Conservation (phyloP, 92 coral and sea anemone genomes). For the Muricea muricata region DNA sequence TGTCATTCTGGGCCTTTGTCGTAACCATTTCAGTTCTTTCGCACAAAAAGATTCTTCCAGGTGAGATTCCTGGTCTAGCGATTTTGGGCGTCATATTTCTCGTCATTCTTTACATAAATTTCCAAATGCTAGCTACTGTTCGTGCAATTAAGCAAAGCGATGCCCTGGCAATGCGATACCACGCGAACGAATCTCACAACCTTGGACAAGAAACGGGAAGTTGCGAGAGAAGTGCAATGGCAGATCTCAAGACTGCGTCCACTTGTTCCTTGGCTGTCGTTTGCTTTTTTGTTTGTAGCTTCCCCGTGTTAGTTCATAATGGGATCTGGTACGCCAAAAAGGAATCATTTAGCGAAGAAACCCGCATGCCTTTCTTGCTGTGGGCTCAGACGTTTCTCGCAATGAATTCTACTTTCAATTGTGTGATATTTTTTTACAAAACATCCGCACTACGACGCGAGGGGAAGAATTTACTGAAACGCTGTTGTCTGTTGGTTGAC, state of each 20-base stretch:
- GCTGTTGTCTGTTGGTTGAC: neutral
- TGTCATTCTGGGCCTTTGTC: neutral
- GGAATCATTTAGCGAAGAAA: neutral
- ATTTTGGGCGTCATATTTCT: neutral
- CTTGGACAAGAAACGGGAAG: neutral
- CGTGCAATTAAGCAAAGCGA: neutral
- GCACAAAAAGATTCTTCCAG: neutral
- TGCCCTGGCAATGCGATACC: neutral
- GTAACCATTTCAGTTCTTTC: neutral
- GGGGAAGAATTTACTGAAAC: conserved; percentile 7
- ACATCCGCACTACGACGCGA: neutral
- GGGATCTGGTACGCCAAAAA: neutral
- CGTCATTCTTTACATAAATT: conserved; percentile 1
- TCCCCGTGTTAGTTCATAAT: neutral
- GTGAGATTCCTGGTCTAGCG: neutral
- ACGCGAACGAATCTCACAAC: neutral
- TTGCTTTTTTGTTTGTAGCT: neutral
- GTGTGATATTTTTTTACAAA: conserved; percentile 23
- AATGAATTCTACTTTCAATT: conserved; percentile 25
- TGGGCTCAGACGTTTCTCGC: conserved; percentile 23
- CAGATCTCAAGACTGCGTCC: neutral
- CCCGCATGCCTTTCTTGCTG: neutral
- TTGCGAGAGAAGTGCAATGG: neutral
- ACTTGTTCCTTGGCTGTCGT: neutral
- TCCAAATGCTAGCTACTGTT: neutral